Base-by-base conservation (phyloP, 2,113 vertebrate species). In the Acrocephalus arundinaceus region DNA sequence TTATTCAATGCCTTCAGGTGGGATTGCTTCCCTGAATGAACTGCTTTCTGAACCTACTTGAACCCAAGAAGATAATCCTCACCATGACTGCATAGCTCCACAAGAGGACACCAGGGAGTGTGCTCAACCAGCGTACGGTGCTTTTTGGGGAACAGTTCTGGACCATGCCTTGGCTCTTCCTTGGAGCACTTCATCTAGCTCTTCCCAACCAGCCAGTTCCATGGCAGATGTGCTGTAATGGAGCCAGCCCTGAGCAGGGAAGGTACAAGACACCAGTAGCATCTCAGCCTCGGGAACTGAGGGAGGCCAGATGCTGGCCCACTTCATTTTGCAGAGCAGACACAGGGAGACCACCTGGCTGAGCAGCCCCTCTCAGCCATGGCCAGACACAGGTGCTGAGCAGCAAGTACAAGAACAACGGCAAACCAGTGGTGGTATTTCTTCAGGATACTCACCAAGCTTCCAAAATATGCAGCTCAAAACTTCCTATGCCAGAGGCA, bases 401-500 rank as follows among this genome's bases (percentile, higher is more conserved):
- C 15, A 20, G 48, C 3, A 0, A 62, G 23, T 19, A 37, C 5
- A 87, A 67, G 57, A 85, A 59, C 51, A 43, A 73, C 11, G 22
- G 54, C 54, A 85, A 85, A 83, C 12, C 49, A 87, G 15, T 0
- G 4, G 63, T 45, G 75, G 9, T 17, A 73, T 33, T 76, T 78
- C 80, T 73, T 74, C 52, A 84, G 80, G n/a, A 89, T 61, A 78
- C 19, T 71, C 52, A 90, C 22, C 19, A 33, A 57, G 63, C n/a
- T 81, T 89, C 68, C 89, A 93, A 97, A 89, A 92, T 45, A 35
- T 46, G 76, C 80, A 74, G 65, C 63, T 93, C 88, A 59, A 63
- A 92, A 90, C 86, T 52, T 92, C 68, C 90, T 71, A 84, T 92
- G 72, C 59, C 59, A 85, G 74, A 94, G 70, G 66, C 90, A 89